Conservation (phyloP, 2,888 invertebrate species). For the Pheosia tremula region DNA sequence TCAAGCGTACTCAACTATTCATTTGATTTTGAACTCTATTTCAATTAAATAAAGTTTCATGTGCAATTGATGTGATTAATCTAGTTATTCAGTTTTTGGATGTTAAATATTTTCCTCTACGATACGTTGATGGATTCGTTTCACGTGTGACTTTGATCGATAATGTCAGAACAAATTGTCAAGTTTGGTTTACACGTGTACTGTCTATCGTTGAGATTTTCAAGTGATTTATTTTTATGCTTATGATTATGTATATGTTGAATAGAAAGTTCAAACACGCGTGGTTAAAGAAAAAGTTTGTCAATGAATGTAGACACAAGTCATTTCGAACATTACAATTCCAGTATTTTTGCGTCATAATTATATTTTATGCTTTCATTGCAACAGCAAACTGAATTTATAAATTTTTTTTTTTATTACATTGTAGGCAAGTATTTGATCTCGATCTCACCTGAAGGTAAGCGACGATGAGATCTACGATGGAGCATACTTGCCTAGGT, state of each 20-base stretch:
- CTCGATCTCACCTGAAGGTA: no score
- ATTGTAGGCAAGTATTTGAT: no score
- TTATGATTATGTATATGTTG: not conserved
- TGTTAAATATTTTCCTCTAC: not conserved
- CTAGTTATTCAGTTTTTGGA: not conserved
- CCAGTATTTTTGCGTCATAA: no score
- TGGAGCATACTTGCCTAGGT: no score
- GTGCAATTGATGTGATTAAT: not conserved
- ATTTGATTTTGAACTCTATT: not conserved
- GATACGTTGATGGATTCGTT: not conserved
- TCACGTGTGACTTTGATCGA: slow-evolving; percentile 1
- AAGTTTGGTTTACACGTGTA: slow-evolving; percentile 3
- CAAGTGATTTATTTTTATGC: not conserved
- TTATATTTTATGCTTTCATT: no score
- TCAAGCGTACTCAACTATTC: not conserved
- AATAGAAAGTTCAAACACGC: not conserved
- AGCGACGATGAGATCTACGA: no score
- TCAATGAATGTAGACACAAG: no score
- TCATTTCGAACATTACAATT: no score
- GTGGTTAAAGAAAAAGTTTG: not conserved
- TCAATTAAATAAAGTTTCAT: not conserved
- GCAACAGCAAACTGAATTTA: no score
- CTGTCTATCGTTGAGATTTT: not conserved
- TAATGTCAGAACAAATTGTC: not conserved
- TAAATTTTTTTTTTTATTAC: no score